Evolutionary conservation across 2,113 vertebrate species (phyloP).

Genomic region (Indri indri): DNA sequence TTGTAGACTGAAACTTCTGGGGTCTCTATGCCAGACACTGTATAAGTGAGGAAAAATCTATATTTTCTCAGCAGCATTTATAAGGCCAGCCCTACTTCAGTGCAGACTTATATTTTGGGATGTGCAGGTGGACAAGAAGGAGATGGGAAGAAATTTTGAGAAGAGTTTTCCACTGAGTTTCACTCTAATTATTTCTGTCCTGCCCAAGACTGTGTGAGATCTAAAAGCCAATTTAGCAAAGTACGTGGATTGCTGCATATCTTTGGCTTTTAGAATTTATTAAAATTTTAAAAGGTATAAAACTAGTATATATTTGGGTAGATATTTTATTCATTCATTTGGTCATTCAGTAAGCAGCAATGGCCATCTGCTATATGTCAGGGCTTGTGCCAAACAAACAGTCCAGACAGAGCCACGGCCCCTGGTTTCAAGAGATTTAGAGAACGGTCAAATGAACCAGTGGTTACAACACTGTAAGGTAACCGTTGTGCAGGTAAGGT

Average conservation of each 20-base stretch:
- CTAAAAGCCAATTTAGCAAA: not conserved
- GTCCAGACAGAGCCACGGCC: not conserved
- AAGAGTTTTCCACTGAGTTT: not conserved
- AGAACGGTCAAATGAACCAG: not conserved
- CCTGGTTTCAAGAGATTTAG: not conserved
- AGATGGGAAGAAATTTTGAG: not conserved
- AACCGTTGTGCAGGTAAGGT: not conserved
- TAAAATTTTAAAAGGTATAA: not conserved
- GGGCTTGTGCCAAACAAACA: not conserved
- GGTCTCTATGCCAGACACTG: not conserved
- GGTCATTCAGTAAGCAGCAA: not conserved
- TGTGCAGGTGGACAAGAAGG: not conserved
- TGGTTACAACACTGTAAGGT: not conserved
- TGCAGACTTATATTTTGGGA: not conserved
- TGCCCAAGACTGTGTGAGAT: not conserved
- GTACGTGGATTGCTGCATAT: not conserved
- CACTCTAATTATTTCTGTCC: not conserved
- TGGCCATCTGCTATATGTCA: not conserved
- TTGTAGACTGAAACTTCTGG: not conserved
- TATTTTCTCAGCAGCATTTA: not conserved
- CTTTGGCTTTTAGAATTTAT: not conserved
- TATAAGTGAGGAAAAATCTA: not conserved
- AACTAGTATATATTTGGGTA: not conserved
- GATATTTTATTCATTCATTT: not conserved
- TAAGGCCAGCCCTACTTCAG: not conserved